A percentile compares a stretch with the other conserved stretches of the same genome.
These are phyloP conservation scores for Raja brachyura DNA, from an alignment of 2,113 vertebrate species.

Conservation along the genomic window DNA sequence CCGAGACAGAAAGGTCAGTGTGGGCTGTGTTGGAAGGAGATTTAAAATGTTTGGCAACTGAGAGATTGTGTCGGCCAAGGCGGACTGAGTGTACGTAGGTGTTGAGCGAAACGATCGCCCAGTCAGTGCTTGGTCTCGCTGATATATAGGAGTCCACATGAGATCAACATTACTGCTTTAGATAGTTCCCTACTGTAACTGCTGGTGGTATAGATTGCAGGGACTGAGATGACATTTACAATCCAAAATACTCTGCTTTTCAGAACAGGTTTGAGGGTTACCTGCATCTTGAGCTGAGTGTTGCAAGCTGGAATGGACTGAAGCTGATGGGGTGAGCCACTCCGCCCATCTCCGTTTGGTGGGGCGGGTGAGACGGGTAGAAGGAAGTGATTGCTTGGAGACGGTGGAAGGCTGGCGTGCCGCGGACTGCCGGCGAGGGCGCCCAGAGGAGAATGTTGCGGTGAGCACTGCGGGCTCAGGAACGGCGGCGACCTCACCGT, in stretches of 20 bases:
- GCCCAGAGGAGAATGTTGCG: constrained; percentile 75
- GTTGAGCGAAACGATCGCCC: too few relatives aligned
- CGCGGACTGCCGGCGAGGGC: constrained; percentile 72
- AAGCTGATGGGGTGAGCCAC: constrained; percentile 54
- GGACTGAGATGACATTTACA: neutral
- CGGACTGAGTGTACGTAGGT: too few relatives aligned
- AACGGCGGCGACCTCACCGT: constrained; percentile 72
- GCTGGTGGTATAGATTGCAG: neutral
- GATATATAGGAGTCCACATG: too few relatives aligned
- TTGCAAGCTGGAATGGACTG: constrained; percentile 41
- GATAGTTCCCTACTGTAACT: neutral
- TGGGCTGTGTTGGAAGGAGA: too few relatives aligned
- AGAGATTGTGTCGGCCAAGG: too few relatives aligned
- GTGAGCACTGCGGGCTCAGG: constrained; percentile 89
- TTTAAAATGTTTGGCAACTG: too few relatives aligned
- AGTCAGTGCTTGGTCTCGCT: too few relatives aligned
- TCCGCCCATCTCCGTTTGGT: constrained; percentile 60
- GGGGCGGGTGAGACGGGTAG: constrained; percentile 58
- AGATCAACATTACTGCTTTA: too few relatives aligned
- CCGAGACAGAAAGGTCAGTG: too few relatives aligned
- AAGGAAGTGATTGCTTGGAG: constrained; percentile 78
- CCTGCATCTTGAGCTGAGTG: constrained; percentile 69
- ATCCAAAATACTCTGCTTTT: neutral
- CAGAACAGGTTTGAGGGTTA: constrained; percentile 49
- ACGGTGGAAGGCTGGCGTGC: constrained; percentile 72